Evolutionary conservation across 2,113 vertebrate species (phyloP).

Genomic region (Pithys albifrons): DNA sequence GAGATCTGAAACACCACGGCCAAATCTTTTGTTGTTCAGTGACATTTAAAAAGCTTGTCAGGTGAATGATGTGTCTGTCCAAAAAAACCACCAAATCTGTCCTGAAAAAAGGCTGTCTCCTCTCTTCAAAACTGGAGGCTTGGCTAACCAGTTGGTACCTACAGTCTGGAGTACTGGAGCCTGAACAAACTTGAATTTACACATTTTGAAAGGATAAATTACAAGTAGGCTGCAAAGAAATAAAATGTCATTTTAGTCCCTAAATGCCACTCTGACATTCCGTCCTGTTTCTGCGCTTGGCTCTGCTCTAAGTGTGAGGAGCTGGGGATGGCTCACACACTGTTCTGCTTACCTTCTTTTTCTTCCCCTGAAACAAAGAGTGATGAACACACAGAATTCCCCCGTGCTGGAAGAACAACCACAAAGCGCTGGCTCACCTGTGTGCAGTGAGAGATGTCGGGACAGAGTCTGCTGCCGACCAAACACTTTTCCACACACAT

Average conservation of each 20-base stretch:
- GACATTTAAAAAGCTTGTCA: not conserved
- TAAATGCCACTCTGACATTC: not conserved
- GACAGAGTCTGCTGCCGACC: conserved; percentile 96
- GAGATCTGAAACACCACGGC: not conserved
- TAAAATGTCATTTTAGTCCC: not conserved
- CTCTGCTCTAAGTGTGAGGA: not conserved
- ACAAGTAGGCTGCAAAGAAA: not conserved
- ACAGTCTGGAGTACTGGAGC: not conserved
- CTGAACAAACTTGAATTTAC: not conserved
- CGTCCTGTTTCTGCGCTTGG: not conserved
- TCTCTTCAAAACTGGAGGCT: not conserved
- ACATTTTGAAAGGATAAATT: not conserved
- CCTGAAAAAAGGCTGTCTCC: not conserved
- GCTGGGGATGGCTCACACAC: not conserved
- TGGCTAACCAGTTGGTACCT: not conserved
- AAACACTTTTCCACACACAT: conserved; percentile 96
- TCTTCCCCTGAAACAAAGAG: not conserved
- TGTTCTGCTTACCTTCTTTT: not conserved
- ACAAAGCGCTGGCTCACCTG: conserved; percentile 77
- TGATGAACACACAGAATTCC: accelerated
- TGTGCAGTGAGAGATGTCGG: conserved; percentile 94
- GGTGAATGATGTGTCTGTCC: not conserved
- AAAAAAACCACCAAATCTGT: not conserved
- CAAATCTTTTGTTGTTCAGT: not conserved
- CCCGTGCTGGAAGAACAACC: not conserved